Evolutionary conservation across 2,113 vertebrate species (phyloP).

Genomic region (Phocoena sinus): DNA sequence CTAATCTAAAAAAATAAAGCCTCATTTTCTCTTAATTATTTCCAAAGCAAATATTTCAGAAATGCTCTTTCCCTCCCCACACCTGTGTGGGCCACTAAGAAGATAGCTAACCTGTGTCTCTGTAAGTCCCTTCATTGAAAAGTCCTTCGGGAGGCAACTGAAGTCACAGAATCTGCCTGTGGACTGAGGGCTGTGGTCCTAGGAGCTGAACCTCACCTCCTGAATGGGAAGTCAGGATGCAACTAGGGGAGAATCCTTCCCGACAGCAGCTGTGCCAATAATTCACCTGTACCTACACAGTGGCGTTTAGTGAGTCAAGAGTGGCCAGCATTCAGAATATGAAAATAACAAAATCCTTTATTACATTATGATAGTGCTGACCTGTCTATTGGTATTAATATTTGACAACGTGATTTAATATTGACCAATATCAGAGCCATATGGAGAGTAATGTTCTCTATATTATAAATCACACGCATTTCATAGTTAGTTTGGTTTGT

Average conservation of each 20-base stretch:
- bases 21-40: not conserved
- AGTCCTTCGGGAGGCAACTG: not conserved
- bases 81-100: not conserved
- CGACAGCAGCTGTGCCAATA: not conserved
- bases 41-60: not conserved
- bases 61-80: not conserved
- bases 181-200: too few relatives aligned
- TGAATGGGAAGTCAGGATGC: not conserved
- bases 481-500: constrained; percentile 20
- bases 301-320: not conserved
- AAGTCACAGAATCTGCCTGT: not conserved
- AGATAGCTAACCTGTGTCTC: not conserved
- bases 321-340: not conserved
- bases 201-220: not conserved
- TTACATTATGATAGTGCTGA: not conserved
- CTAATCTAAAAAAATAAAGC: not conserved
- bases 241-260: not conserved
- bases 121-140: not conserved
- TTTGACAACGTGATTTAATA: constrained; percentile 10
- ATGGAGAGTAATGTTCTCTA: not conserved
- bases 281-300: not conserved
- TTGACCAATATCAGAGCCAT: not conserved
- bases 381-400: not conserved
- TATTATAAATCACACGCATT: not conserved
- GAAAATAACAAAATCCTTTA: not conserved